Conservation (phyloP, 2,797 vertebrate genomes). For the Sandelia bainsii region DNA sequence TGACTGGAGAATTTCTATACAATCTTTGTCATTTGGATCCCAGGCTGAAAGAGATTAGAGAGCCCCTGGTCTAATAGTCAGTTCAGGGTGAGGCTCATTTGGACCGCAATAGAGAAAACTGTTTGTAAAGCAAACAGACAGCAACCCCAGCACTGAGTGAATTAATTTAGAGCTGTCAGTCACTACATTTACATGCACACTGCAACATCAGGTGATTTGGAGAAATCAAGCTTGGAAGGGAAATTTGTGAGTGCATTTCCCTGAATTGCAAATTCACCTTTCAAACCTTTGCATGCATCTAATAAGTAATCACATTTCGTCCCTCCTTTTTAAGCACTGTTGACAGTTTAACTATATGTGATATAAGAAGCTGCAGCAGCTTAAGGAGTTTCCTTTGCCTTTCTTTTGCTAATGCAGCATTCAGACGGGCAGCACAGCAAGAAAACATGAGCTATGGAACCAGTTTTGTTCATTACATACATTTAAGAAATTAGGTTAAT, state of each 20-base stretch:
- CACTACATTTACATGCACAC: conserved; percentile 1
- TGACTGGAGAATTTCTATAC: conserved; percentile 4
- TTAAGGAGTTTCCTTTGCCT: background rate
- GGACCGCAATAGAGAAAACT: conserved; percentile 24
- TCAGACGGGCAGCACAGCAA: conserved; percentile 2
- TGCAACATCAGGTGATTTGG: conserved; percentile 8
- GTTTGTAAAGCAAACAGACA: conserved; percentile 59
- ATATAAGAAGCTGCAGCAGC: conserved; percentile 3
- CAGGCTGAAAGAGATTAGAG: conserved; percentile 36
- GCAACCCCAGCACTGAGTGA: conserved; percentile 31
- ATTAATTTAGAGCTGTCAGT: conserved; percentile 34
- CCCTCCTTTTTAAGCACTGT: background rate
- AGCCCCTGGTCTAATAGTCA: conserved; percentile 18
- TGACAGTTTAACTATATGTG: background rate
- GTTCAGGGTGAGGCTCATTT: conserved; percentile 31
- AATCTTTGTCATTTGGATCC: conserved; percentile 37
- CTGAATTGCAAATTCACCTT: conserved; percentile 6
- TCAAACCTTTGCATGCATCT: background rate
- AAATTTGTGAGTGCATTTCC: conserved; percentile 9
- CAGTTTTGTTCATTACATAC: background rate
- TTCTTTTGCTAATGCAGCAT: conserved; percentile 5
- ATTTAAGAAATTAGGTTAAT: background rate
- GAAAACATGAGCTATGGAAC: background rate
- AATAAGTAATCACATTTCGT: conserved; percentile 3
- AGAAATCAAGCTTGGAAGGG: conserved; percentile 18